phyloP scores from a whole-genome alignment of 2,113 vertebrate species.

The Salvelinus fontinalis region DNA sequence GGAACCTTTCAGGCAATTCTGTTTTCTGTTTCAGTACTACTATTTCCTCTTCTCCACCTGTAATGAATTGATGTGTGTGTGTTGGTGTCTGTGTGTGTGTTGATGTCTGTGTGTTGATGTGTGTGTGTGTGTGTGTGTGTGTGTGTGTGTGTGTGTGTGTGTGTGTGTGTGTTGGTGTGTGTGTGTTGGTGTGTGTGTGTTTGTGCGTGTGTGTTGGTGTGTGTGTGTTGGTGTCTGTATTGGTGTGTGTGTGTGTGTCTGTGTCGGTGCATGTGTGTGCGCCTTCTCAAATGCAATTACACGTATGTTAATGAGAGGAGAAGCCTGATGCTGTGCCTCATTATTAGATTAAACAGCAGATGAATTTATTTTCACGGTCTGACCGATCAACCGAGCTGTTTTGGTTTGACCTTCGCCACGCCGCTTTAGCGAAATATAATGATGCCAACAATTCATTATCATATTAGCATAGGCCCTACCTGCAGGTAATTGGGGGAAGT shows the following conservation, averaged over 20 bases:
- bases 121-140: neutral
- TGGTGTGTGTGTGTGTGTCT: slow-evolving; percentile 1
- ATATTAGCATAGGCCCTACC: slow-evolving; percentile 56
- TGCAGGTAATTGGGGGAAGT: slow-evolving; percentile 38
- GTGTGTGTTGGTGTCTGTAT: slow-evolving; percentile 23
- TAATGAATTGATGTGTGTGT: slow-evolving; percentile 40
- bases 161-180: too few species aligned
- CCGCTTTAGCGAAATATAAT: slow-evolving; percentile 71
- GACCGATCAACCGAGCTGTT: slow-evolving; percentile 37
- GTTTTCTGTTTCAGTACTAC: slow-evolving; percentile 26
- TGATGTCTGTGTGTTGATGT: slow-evolving; percentile 23
- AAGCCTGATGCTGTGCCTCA: slow-evolving; percentile 58
- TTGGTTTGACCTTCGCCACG: slow-evolving; percentile 66
- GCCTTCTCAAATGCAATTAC: slow-evolving; percentile 71
- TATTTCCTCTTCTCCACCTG: neutral
- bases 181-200: neutral
- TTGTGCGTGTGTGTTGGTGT: slow-evolving; percentile 5
- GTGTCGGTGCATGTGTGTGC: slow-evolving; percentile 1
- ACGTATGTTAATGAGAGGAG: slow-evolving; percentile 72
- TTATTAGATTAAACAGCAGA: slow-evolving; percentile 78
- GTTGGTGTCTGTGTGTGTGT: slow-evolving; percentile 34
- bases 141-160: slow-evolving; percentile 22
- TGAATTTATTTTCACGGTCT: slow-evolving; percentile 69
- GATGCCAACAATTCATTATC: slow-evolving; percentile 72
- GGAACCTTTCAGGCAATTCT: slow-evolving; percentile 45